Percentiles rank a stretch among this genome's conserved stretches.
Conservation (phyloP, 1,140 invertebrate genomes). For the Penaeus vannamei region DNA sequence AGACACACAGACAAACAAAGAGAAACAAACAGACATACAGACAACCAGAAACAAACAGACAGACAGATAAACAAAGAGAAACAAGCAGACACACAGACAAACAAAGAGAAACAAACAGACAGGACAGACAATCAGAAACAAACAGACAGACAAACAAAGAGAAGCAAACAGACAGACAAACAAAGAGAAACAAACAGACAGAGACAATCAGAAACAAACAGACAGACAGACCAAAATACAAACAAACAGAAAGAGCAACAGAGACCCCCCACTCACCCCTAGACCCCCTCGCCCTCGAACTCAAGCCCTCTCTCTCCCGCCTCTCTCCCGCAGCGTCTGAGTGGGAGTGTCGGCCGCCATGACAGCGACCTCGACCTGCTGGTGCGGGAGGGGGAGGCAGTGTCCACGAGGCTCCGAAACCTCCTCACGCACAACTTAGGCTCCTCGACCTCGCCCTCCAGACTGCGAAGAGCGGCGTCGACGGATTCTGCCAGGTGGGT, state of each 20-base stretch:
- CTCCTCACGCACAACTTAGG: conserved; percentile 60
- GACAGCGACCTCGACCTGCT: conserved; percentile 67
- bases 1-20: too few relatives aligned
- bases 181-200: too few relatives aligned
- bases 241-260: not conserved
- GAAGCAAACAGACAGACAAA: too few relatives aligned
- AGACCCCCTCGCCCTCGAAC: not conserved
- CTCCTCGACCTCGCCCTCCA: not conserved
- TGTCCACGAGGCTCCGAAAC: conserved; percentile 61
- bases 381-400: conserved; percentile 66
- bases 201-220: too few relatives aligned
- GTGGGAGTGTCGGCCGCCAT: conserved; percentile 59
- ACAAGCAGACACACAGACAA: too few relatives aligned
- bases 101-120: too few relatives aligned
- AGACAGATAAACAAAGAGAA: too few relatives aligned
- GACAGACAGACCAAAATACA: not conserved
- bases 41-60: too few relatives aligned
- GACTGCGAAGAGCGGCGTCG: conserved; percentile 27
- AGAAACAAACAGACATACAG: too few relatives aligned
- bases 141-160: too few relatives aligned
- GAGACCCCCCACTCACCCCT: too few relatives aligned
- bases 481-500: conserved; percentile 50
- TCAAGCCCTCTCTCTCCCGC: not conserved
- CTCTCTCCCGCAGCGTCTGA: conserved; percentile 30
- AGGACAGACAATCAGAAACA: too few relatives aligned